A percentile compares a stretch with the other conserved stretches of the same genome.
Evolutionary conservation across 2,888 invertebrate species (phyloP).

Genomic region (Drosophila falleni): DNA sequence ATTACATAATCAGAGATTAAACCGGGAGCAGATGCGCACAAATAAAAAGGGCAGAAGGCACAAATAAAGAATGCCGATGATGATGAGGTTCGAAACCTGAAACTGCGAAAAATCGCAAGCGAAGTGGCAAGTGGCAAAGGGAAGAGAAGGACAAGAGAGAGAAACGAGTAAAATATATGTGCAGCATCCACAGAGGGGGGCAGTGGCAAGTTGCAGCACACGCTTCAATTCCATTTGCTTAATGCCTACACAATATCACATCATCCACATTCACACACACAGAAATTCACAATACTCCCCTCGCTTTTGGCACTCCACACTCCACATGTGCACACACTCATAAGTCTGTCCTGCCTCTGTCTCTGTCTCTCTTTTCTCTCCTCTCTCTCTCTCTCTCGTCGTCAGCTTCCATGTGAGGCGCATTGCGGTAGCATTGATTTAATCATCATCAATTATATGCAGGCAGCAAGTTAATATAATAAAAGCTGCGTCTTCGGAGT

Average conservation of each 20-base stretch:
- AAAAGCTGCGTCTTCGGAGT: constrained; percentile 65
- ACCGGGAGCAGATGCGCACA: constrained; percentile 51
- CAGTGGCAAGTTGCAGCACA: constrained; percentile 19
- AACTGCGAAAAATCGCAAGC: constrained; percentile 36
- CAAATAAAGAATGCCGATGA: constrained; percentile 5
- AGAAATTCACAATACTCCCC: constrained; percentile 15
- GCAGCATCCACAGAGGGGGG: constrained; percentile 47
- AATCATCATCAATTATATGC: constrained; percentile 85
- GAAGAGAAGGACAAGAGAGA: background rate
- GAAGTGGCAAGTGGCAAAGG: background rate
- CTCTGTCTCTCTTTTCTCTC: background rate
- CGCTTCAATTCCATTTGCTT: constrained; percentile 53
- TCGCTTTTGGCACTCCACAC: no score
- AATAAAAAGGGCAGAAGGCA: constrained; percentile 52
- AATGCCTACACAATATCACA: constrained; percentile 21
- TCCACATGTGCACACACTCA: no score
- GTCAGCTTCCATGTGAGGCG: constrained; percentile 47
- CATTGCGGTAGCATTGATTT: constrained; percentile 85
- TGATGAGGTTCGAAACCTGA: constrained; percentile 38
- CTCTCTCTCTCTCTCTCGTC: background rate
- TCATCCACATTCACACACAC: constrained; percentile 21
- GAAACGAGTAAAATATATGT: constrained; percentile 25
- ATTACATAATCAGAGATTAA: constrained; percentile 64
- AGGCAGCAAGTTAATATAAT: constrained; percentile 82
- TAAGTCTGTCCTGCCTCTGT: background rate